Base-by-base conservation (phyloP, 2,888 invertebrate species). In the Lasius fuliginosus region DNA sequence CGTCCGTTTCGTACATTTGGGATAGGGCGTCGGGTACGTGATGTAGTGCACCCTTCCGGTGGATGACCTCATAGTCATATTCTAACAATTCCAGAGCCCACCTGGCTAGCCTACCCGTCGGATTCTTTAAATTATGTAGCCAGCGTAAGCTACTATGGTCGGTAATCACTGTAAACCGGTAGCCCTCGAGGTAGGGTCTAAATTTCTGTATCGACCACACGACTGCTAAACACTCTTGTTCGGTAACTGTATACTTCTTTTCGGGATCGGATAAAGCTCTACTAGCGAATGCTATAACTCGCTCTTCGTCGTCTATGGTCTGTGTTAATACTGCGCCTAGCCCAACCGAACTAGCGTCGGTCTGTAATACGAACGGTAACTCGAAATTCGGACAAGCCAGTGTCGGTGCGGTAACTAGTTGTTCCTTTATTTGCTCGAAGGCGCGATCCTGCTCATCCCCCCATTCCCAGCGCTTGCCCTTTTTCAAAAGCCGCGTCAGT, bases 181-280 rank as follows among this genome's bases (percentile, higher is more conserved):
- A 65, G 0, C 88, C 89, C 42, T 90, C 89, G 0, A 92, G 18
- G 56, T 91, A 91, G 0, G 86, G 77, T 0, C 89, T 18, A 36
- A 87, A 89, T 18, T 87, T 87, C 40, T 84, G 65, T 0, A 91
- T 69, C 4, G 87, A 76, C 86, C 85, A 88, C 0, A 91, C 9
- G 4, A 89, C 83, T 0, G 90, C 89, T 3, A 91, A 65, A 62
- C 89, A 91, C 33, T 91, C 90, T 62, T 36, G 67, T 76, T 89
- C 88, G 0, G 89, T 90, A 5, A 69, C 71, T 0, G 36, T 36
- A 6, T 36, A 36, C 6, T 6, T 36, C 36, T 4, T 36, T 36
- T 36, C 36, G 36, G 36, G 36, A 36, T 36, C 36, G 0, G 36
- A 36, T 36, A 36, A 6, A 2, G 36, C 5, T 36, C 36, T 4